Evolutionary conservation across 2,797 vertebrate genomes (phyloP), one percentile per base, ranked within the genome.

Genomic region (Vespertilio murinus): DNA sequence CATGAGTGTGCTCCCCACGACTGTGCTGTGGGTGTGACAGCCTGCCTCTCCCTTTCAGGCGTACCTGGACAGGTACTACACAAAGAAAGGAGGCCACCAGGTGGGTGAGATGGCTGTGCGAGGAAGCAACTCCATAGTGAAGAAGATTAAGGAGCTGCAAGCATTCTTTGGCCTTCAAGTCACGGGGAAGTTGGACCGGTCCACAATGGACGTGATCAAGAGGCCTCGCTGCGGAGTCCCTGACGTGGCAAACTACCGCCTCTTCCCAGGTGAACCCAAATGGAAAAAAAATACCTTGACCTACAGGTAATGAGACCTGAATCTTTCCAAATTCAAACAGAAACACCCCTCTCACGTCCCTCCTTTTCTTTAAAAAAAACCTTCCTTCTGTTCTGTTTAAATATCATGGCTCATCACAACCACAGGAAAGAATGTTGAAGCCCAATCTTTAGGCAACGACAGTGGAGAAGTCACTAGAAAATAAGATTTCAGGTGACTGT

Each of bases 221-320:
- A 97, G 95, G 90, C 97, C 98, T 13, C 98, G 99, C 90, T 99
- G 99, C 87, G 98, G 99, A 7, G 95, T 99, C 28, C 98, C 99
- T n/a, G 99, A 99, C 64, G 84, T 99, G 88, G 98, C 97, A 5
- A 95, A 97, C 94, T 99, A 98, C 1, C 96, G 97, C 13, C 98
- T 99, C 95, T 98, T 98, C 95, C 87, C 98, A 20, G 97, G 97
- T 38, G 98, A 96, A 93, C 98, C 98, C 40, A 99, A 98, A 96
- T 99, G 99, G 99, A 98, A 97, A 92, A 99, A 97, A 94, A 97
- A 97, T 88, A 97, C 97, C 88, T 98, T 99, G 96, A 99, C 98
- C 56, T 99, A 99, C 98, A 98, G 96, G 99, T 99, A 98, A 98
- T 75, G 89, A 71, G 95, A 96, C 75, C 33, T 38, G 64, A 90